phyloP scores from a whole-genome alignment of 2,888 invertebrate species.

The Stenichneumon culpator region DNA sequence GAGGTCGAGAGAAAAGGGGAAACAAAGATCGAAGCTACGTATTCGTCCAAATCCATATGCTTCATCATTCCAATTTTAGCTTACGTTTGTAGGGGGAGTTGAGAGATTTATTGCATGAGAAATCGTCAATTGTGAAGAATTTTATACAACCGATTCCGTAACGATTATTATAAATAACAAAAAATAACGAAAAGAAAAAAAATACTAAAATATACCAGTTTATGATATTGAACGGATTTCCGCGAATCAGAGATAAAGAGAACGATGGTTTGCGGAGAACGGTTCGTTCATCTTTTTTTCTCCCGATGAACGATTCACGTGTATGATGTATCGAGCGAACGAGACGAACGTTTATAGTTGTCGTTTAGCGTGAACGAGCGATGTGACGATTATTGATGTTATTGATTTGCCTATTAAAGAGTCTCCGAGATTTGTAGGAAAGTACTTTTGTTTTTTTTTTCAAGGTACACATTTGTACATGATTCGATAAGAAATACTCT shows the following conservation, averaged over 20 bases:
- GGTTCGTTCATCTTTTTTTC: neutral
- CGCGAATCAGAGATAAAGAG: slow-evolving; percentile 4
- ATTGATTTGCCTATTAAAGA: slow-evolving; percentile 51
- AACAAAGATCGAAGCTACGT: slow-evolving; percentile 55
- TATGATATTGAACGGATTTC: slow-evolving; percentile 28
- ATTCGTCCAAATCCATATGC: slow-evolving; percentile 66
- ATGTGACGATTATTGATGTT: slow-evolving; percentile 50
- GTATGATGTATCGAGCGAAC: slow-evolving; percentile 42
- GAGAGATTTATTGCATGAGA: slow-evolving; percentile 55
- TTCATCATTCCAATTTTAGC: slow-evolving; percentile 68
- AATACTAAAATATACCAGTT: slow-evolving; percentile 36
- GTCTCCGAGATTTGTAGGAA: slow-evolving; percentile 46
- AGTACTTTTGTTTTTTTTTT: slow-evolving; percentile 14
- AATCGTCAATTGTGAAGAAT: slow-evolving; percentile 65
- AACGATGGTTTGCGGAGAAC: slow-evolving; percentile 16
- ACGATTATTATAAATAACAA: slow-evolving; percentile 34
- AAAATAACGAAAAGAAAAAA: neutral
- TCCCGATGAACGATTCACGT: slow-evolving; percentile 32
- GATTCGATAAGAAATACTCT: slow-evolving; percentile 8
- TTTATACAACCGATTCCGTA: slow-evolving; percentile 60
- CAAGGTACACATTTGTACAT: slow-evolving; percentile 38
- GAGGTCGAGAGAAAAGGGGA: slow-evolving; percentile 19
- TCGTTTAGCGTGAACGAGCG: slow-evolving; percentile 43
- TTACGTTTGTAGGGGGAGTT: slow-evolving; percentile 41
- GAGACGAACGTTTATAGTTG: slow-evolving; percentile 53